phyloP scores from a whole-genome alignment of 2,888 invertebrate genomes.

The Eledona agricola region DNA sequence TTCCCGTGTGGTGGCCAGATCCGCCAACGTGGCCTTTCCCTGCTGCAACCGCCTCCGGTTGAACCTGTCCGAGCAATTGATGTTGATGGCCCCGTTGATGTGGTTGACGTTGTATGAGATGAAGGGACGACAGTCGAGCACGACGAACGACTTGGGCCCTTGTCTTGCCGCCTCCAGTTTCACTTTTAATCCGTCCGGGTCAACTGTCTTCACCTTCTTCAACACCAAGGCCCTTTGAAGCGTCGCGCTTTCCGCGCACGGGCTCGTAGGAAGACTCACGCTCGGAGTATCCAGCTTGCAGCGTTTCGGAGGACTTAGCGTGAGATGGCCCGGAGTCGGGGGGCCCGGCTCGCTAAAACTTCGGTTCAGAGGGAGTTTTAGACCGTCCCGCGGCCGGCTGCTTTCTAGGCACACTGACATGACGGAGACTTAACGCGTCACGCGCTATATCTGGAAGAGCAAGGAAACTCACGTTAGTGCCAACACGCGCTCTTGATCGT shows the following conservation, averaged over 20 bases:
- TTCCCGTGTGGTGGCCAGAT: conserved; percentile 71
- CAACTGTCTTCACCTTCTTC: conserved; percentile 65
- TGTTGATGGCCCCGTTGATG: conserved; percentile 74
- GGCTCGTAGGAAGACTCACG: conserved; percentile 64
- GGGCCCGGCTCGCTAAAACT: conserved; percentile 69
- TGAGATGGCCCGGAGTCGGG: conserved; percentile 54
- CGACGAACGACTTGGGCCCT: conserved; percentile 59
- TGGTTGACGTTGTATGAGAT: conserved; percentile 76
- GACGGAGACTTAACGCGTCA: conserved; percentile 45
- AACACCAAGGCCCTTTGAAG: conserved; percentile 65
- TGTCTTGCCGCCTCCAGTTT: conserved; percentile 58
- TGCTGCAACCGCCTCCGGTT: conserved; percentile 72
- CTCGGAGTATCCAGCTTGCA: conserved; percentile 66
- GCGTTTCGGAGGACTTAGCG: conserved; percentile 61
- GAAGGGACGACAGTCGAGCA: conserved; percentile 75
- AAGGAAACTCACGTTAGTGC: conserved; percentile 49
- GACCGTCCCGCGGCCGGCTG: conserved; percentile 65
- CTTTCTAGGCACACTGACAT: conserved; percentile 67
- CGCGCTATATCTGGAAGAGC: conserved; percentile 61
- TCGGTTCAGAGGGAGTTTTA: conserved; percentile 67
- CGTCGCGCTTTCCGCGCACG: conserved; percentile 66
- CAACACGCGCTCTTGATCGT: conserved; percentile 25
- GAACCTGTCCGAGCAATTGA: conserved; percentile 76
- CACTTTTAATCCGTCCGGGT: conserved; percentile 64
- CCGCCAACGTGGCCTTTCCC: conserved; percentile 72